Evolutionary conservation across 2,888 invertebrate species (phyloP), one percentile per base, ranked within the genome.

Genomic region (Candidula unifasciata): DNA sequence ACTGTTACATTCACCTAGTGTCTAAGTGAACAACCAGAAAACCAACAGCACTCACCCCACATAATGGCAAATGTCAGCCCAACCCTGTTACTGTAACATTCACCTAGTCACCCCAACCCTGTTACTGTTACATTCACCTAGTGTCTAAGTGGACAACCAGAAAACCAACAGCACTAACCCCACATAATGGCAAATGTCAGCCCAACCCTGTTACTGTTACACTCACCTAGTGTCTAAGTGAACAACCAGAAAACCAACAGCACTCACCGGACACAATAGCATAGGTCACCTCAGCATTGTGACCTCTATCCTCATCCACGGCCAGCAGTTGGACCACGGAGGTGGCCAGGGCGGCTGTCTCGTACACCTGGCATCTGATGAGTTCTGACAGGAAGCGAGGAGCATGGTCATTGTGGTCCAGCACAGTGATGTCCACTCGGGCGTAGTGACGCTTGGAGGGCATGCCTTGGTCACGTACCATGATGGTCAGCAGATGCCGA

Each of bases 381-480:
- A 96, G 96, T 89, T 95, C 95, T 79, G 96, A 96, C 82, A 96
- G 96, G 94, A 99, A 99, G 92, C 96, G 96, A 0, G 99, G 99
- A 85, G 96, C 95, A 94, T 97, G 97, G 94, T 98, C 98, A 94
- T 98, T 98, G 90, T 96, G 96, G 94, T 97, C 98, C 93, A 96
- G 96, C 68, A 98, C 97, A 87, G 95, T 95, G 69, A 97, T 95
- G 71, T 96, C 94, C 18, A 98, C 96, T 89, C 97, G 95, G 30
- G 97, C 97, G 93, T 96, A 85, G 92, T 97, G 97, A 8, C 96
- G 95, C 90, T 97, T 96, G 0, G 97, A 96, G 27, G 97, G 97
- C 18, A 97, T 97, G 10, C 97, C 97, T 90, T 97, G 96, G 94
- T 98, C 98, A 89, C 97, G 96, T 60, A 97, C 98, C 96, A 97